These are phyloP conservation scores for Rissa tridactyla DNA, from an alignment of 2,113 vertebrate species.

Conservation along the genomic window DNA sequence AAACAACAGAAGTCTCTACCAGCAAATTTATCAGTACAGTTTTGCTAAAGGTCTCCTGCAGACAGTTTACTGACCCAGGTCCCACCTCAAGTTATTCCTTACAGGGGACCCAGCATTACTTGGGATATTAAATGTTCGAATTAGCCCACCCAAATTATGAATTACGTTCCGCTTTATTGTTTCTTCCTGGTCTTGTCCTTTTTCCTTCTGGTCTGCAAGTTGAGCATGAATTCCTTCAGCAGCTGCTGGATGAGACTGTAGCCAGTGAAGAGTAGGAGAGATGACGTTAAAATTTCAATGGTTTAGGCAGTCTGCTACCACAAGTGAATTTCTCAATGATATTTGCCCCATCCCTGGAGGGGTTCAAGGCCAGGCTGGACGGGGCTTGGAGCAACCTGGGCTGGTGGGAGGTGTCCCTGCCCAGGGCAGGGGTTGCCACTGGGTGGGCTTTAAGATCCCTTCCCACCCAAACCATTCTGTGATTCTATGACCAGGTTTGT, in stretches of 20 bases:
- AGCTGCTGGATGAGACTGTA: background rate
- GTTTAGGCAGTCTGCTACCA: background rate
- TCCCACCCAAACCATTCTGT: background rate
- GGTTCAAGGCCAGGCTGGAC: background rate
- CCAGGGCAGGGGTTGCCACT: background rate
- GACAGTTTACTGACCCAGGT: background rate
- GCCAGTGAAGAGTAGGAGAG: background rate
- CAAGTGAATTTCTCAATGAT: background rate
- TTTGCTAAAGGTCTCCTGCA: background rate
- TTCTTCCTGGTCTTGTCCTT: background rate
- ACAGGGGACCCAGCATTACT: background rate
- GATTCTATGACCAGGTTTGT: background rate
- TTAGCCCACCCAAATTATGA: background rate
- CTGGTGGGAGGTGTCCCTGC: background rate
- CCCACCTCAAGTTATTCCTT: background rate
- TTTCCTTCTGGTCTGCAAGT: background rate
- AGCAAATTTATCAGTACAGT: background rate
- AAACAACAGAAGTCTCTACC: background rate
- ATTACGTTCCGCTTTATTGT: background rate
- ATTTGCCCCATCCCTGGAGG: background rate
- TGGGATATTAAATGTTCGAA: background rate
- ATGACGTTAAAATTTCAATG: background rate
- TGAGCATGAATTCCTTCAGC: background rate
- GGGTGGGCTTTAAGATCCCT: background rate
- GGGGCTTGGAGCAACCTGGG: background rate